Percentiles rank a stretch among this genome's conserved stretches.
Conservation (phyloP, 2,888 invertebrate genomes). For the Chelonus formosanus region DNA sequence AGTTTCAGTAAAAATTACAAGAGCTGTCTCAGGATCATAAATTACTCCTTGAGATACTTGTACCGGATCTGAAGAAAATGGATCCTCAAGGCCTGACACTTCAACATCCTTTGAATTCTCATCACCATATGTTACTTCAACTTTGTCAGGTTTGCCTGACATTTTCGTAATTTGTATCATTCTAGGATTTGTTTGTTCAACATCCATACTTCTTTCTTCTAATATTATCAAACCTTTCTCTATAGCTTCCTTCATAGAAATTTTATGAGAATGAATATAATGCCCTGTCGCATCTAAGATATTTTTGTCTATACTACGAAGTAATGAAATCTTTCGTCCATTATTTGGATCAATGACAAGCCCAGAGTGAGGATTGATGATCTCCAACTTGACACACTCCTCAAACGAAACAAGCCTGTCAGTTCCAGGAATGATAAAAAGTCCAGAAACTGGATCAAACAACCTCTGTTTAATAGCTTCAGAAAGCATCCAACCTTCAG, state of each 20-base stretch:
- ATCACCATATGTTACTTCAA: slow-evolving; percentile 73
- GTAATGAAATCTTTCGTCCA: slow-evolving; percentile 74
- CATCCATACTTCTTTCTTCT: slow-evolving; percentile 66
- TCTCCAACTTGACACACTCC: slow-evolving; percentile 85
- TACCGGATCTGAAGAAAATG: slow-evolving; percentile 71
- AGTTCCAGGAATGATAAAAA: slow-evolving; percentile 87
- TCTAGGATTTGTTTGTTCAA: slow-evolving; percentile 69
- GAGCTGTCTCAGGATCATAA: slow-evolving; percentile 80
- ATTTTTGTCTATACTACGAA: slow-evolving; percentile 79
- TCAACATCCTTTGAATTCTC: slow-evolving; percentile 64
- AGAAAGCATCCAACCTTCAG: slow-evolving; percentile 82
- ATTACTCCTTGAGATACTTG: slow-evolving; percentile 78
- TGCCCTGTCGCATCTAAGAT: slow-evolving; percentile 82
- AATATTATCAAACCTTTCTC: slow-evolving; percentile 72
- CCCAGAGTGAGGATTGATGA: slow-evolving; percentile 86
- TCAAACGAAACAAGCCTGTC: slow-evolving; percentile 85
- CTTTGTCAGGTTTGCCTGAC: slow-evolving; percentile 75
- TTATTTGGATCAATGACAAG: slow-evolving; percentile 81
- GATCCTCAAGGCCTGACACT: slow-evolving; percentile 66
- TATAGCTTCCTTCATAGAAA: slow-evolving; percentile 81
- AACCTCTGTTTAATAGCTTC: slow-evolving; percentile 85
- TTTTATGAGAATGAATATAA: slow-evolving; percentile 70
- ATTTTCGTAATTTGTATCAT: slow-evolving; percentile 78
- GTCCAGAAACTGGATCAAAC: slow-evolving; percentile 84
- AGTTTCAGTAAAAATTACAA: slow-evolving; percentile 77